Evolutionary conservation across 2,797 vertebrate genomes (phyloP), one percentile per base, ranked within the genome.

Genomic region (Chelonia mydas): DNA sequence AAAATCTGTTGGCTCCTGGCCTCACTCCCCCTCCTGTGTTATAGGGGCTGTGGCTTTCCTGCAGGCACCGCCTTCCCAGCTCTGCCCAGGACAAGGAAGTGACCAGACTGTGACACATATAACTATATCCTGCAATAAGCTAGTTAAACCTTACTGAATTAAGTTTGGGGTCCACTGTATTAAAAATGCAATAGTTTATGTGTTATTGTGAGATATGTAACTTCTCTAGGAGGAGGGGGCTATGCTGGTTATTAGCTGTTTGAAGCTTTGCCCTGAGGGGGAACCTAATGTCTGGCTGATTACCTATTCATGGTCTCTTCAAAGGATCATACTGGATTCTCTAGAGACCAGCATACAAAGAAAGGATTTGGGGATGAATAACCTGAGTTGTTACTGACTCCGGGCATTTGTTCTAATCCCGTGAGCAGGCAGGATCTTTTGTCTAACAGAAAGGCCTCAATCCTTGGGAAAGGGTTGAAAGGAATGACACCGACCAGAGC

Each of bases 31-130:
- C 23, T 21, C 13, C 25, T 78, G 0, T 3, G 80, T 78, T 87
- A 74, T 2, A 27, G 33, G 47, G 91, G 57, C 0, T 59, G n/a
- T 1, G 0, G 2, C 53, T 33, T 12, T 53, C 33, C 17, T 88
- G 72, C 80, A 57, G 47, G 47, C 37, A 82, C 41, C 78, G 27
- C 37, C 82, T 94, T 47, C 81, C 6, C 3, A 53, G 45, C 7
- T 31, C 49, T n/a, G 49, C 28, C 45, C 31, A 51, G 3, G 61
- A 65, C 16, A 13, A 31, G 11, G 51, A 94, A 27, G 16, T n/a
- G 3, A 89, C 12, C 55, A 21, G n/a, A 37, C n/a, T 37, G 17
- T 68, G n/a, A 68, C n/a, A 68, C n/a, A 37, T 10, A n/a, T n/a
- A 19, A n/a, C 33, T 10, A 17, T 68, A 68, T 16, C n/a, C n/a